Conservation (phyloP, 2,888 invertebrate genomes). For the Cheilosia urbana region DNA sequence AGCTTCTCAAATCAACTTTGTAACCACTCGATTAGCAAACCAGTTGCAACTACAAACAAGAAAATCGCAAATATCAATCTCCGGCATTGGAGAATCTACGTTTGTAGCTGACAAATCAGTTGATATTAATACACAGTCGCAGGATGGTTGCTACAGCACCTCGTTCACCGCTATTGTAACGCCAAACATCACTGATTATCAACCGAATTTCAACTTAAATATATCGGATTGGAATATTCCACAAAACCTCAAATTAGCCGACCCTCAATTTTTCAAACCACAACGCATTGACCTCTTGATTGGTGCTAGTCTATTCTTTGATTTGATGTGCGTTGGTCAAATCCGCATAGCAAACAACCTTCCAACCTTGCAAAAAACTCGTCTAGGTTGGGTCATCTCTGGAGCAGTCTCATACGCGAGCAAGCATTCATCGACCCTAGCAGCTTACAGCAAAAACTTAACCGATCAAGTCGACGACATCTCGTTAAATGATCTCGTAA, state of each 20-base stretch:
- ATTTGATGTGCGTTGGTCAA: constrained; percentile 71
- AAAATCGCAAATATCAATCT: constrained; percentile 49
- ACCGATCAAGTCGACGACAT: constrained; percentile 6
- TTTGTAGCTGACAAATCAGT: too few relatives aligned
- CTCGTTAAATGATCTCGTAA: constrained; percentile 32
- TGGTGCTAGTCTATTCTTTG: constrained; percentile 74
- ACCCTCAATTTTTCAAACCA: constrained; percentile 65
- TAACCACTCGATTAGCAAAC: constrained; percentile 50
- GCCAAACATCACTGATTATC: too few relatives aligned
- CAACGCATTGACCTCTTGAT: constrained; percentile 67
- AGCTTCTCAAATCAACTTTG: constrained; percentile 49
- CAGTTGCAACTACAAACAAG: constrained; percentile 46
- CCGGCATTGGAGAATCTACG: constrained; percentile 56
- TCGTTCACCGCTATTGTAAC: too few relatives aligned
- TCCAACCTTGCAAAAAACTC: too few relatives aligned
- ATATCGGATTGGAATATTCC: too few relatives aligned
- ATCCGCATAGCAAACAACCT: constrained; percentile 53
- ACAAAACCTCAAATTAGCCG: constrained; percentile 39
- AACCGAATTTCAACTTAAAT: too few relatives aligned
- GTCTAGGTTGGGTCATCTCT: too few relatives aligned
- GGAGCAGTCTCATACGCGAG: too few relatives aligned
- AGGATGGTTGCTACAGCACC: too few relatives aligned
- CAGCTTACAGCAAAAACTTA: constrained; percentile 24
- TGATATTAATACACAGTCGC: too few relatives aligned
- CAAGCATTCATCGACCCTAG: neutral